Conservation (phyloP, 2,888 invertebrate species). For the Spodoptera picta region DNA sequence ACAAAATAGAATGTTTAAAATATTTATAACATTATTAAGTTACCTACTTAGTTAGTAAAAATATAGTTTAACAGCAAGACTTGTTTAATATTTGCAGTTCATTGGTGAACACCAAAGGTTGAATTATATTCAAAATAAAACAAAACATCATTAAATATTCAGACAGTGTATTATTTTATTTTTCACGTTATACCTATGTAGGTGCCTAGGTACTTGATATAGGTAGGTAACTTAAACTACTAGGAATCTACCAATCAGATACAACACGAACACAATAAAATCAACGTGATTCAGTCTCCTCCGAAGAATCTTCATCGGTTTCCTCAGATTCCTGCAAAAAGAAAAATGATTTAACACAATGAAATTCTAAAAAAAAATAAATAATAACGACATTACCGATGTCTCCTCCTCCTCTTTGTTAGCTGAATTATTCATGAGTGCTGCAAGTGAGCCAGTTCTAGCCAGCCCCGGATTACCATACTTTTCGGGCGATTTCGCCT, state of each 20-base stretch:
- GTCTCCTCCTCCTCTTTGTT: constrained; percentile 76
- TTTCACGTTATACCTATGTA: not conserved
- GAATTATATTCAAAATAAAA: constrained; percentile 36
- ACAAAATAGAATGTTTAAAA: constrained; percentile 37
- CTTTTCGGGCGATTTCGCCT: constrained; percentile 75
- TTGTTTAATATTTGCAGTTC: constrained; percentile 26
- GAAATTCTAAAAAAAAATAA: not conserved
- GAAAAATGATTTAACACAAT: constrained; percentile 2
- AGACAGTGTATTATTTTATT: constrained; percentile 35
- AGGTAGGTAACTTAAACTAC: no score
- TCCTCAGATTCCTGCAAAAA: constrained; percentile 75
- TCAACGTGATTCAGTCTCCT: constrained; percentile 81
- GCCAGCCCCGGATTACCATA: constrained; percentile 61
- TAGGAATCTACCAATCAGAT: no score
- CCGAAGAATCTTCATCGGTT: constrained; percentile 75
- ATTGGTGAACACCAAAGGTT: constrained; percentile 4
- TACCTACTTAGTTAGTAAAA: constrained; percentile 19
- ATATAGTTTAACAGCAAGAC: constrained; percentile 17
- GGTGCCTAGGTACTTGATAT: not conserved
- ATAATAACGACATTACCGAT: constrained; percentile 65
- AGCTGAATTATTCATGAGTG: constrained; percentile 78
- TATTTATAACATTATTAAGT: constrained; percentile 24
- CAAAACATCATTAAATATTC: constrained; percentile 33
- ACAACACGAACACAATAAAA: constrained; percentile 5
- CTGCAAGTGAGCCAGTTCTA: constrained; percentile 77